These are phyloP conservation scores for Ceratina japonica DNA, from an alignment of 1,140 invertebrate species.

Conservation along the genomic window DNA sequence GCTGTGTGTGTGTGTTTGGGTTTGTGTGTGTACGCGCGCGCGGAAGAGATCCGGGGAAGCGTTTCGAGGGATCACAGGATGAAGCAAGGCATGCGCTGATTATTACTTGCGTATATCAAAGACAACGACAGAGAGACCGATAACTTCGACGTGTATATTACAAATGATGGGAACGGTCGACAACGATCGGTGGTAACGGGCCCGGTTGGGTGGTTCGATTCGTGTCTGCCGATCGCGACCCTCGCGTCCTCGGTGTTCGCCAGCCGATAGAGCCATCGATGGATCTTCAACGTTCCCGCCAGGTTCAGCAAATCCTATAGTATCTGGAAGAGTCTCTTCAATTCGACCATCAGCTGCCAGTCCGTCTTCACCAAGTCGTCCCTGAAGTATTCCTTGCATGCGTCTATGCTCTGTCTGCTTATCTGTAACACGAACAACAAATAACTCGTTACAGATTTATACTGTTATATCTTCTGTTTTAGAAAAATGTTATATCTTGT, in stretches of 20 bases:
- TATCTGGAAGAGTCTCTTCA: constrained; percentile 99
- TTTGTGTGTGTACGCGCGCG: background rate
- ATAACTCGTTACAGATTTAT: too few species aligned
- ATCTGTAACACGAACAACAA: constrained; percentile 87
- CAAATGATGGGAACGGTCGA: constrained; percentile 1
- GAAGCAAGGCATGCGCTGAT: constrained; percentile 1
- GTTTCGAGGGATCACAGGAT: constrained; percentile 20
- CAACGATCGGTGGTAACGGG: constrained; percentile 8
- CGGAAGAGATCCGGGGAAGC: background rate
- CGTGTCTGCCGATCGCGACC: background rate
- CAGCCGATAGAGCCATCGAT: background rate
- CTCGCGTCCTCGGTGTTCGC: background rate
- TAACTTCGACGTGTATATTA: constrained; percentile 28
- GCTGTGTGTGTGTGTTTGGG: too few species aligned
- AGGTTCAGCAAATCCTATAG: constrained; percentile 82
- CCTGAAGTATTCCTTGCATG: constrained; percentile 99
- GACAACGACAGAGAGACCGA: constrained; percentile 34
- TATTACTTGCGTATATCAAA: constrained; percentile 14
- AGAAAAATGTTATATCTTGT: too few species aligned
- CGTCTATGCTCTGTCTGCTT: constrained; percentile 97
- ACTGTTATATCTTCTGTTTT: too few species aligned
- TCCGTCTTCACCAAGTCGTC: constrained; percentile 97
- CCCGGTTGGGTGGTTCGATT: background rate
- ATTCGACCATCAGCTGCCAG: constrained; percentile 98
- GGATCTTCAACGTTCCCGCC: constrained; percentile 2